A percentile compares a stretch with the other conserved stretches of the same genome.
These are phyloP conservation scores for Mizuhopecten yessoensis DNA, from an alignment of 1,140 invertebrate species.

Conservation along the genomic window DNA sequence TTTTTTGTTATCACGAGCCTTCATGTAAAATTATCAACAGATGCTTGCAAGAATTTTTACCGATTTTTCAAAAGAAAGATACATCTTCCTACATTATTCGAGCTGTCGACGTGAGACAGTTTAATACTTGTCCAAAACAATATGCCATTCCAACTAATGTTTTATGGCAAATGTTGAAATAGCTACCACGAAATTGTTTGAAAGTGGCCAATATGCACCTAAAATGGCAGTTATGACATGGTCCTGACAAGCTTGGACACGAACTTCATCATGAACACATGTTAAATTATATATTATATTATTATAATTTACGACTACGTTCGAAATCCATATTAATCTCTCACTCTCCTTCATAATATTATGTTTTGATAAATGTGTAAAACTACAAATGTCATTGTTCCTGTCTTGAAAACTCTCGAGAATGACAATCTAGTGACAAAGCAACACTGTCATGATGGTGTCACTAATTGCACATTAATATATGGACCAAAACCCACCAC, in stretches of 20 bases:
- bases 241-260: background rate
- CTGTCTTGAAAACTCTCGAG: background rate
- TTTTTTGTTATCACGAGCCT: no score
- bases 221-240: background rate
- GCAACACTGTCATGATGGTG: background rate
- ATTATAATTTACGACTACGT: background rate
- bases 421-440: background rate
- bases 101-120: background rate
- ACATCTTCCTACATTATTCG: background rate
- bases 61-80: no score
- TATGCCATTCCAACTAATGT: background rate
- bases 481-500: background rate
- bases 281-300: constrained; percentile 18
- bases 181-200: constrained; percentile 17
- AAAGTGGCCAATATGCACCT: background rate
- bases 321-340: constrained; percentile 6
- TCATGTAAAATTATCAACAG: no score
- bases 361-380: constrained; percentile 32
- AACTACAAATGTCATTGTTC: constrained; percentile 20
- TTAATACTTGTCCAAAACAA: background rate
- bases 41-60: no score
- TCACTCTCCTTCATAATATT: background rate
- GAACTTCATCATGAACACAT: constrained; percentile 15
- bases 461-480: background rate
- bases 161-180: background rate